A percentile compares a stretch with the other conserved stretches of the same genome.
Conservation (phyloP, 2,888 invertebrate species). For the Neoascia interrupta region DNA sequence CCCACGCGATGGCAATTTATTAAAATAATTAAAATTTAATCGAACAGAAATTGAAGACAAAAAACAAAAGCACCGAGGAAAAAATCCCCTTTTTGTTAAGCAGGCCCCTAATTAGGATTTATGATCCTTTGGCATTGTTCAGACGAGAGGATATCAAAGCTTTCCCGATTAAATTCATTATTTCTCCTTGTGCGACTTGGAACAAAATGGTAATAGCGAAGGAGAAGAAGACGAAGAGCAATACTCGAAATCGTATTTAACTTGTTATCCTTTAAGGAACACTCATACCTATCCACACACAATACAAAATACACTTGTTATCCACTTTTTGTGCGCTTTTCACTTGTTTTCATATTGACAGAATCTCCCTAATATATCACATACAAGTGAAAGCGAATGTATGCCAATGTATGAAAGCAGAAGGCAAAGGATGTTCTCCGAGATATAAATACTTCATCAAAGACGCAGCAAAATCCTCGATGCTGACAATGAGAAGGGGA, state of each 20-base stretch:
- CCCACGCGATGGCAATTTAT: conserved; percentile 47
- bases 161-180: conserved; percentile 62
- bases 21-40: conserved; percentile 65
- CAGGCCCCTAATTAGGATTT: conserved; percentile 52
- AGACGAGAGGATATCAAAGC: conserved; percentile 46
- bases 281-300: conserved; percentile 2
- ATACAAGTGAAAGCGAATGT: conserved; percentile 3
- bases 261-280: conserved; percentile 57
- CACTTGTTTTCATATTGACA: conserved; percentile 62
- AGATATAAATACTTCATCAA: conserved; percentile 66
- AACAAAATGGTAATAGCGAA: conserved; percentile 7
- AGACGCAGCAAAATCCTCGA: conserved; percentile 46
- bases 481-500: too few species aligned
- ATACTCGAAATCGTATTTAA: conserved; percentile 61
- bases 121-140: conserved; percentile 29
- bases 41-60: conserved; percentile 41
- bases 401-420: conserved; percentile 2
- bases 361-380: conserved; percentile 65
- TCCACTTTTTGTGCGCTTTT: conserved; percentile 49
- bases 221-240: conserved; percentile 6
- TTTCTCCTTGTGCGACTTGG: conserved; percentile 22
- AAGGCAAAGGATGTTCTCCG: conserved; percentile 55
- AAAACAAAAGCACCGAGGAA: not conserved
- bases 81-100: conserved; percentile 7
- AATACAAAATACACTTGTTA: conserved; percentile 32